Percentiles rank a stretch among this genome's conserved stretches.
These are phyloP conservation scores for Diploscapter pachys DNA, from an alignment of 1,140 invertebrate genomes.

Conservation along the genomic window DNA sequence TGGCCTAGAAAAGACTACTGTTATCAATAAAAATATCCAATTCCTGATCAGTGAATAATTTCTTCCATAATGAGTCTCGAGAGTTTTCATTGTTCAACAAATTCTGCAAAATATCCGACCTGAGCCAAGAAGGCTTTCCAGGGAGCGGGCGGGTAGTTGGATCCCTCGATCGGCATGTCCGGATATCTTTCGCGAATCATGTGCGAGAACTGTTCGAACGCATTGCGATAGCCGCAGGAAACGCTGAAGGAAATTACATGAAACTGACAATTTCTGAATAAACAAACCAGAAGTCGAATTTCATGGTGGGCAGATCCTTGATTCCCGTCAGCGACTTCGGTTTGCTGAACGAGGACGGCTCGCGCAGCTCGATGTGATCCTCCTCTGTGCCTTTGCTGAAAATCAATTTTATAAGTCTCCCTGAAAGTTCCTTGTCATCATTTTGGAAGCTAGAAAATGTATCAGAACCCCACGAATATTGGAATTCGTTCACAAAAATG, in stretches of 20 bases:
- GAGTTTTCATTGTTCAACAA: neutral
- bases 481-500: neutral
- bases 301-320: conserved; percentile 34
- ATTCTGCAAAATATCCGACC: conserved; percentile 55
- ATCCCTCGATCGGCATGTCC: conserved; percentile 80
- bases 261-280: neutral
- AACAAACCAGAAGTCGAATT: conserved; percentile 34
- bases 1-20: conserved; percentile 44
- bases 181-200: conserved; percentile 89
- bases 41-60: neutral
- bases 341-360: conserved; percentile 32
- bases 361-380: conserved; percentile 36
- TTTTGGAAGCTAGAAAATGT: neutral
- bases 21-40: neutral
- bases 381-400: conserved; percentile 33
- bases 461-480: neutral
- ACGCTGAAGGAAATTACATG: conserved; percentile 61
- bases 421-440: neutral
- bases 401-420: neutral
- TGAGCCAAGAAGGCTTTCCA: conserved; percentile 78
- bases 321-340: conserved; percentile 11
- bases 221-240: conserved; percentile 70
- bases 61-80: too few relatives aligned
- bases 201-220: conserved; percentile 82
- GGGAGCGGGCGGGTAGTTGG: conserved; percentile 85